Percentiles rank a stretch among this genome's conserved stretches.
Evolutionary conservation across 2,797 vertebrate species (phyloP).

Genomic region (Esox lucius): DNA sequence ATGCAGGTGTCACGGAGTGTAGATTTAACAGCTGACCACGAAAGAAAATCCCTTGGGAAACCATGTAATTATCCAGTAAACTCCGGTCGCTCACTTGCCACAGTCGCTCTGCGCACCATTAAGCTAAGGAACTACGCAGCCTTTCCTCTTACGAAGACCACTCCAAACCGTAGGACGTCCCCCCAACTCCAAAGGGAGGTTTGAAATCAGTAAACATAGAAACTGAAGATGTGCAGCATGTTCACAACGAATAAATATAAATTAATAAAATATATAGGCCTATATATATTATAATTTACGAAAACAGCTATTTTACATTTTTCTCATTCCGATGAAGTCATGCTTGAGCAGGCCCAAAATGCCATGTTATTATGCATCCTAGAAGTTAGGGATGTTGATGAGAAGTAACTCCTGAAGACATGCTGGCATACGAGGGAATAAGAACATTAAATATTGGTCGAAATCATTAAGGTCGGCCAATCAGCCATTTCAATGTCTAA

Average conservation of each 20-base stretch:
- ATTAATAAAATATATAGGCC: not conserved
- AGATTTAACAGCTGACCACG: slow-evolving; percentile 21
- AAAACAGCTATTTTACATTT: not conserved
- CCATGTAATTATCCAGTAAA: slow-evolving; percentile 30
- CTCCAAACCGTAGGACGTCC: slow-evolving; percentile 29
- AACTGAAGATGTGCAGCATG: slow-evolving; percentile 4
- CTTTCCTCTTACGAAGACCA: not conserved
- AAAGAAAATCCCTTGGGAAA: slow-evolving; percentile 6
- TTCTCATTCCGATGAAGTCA: not conserved
- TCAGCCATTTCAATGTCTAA: not conserved
- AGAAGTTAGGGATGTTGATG: too few relatives aligned
- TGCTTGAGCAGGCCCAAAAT: not conserved
- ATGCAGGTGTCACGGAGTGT: slow-evolving; percentile 7
- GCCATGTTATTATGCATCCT: not conserved
- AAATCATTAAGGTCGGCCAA: not conserved
- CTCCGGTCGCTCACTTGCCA: slow-evolving; percentile 9
- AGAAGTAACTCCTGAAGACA: too few relatives aligned
- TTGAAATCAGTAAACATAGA: not conserved
- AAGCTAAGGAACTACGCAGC: slow-evolving; percentile 29
- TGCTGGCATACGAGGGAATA: too few relatives aligned
- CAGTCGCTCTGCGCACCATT: slow-evolving; percentile 8
- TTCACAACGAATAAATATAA: not conserved
- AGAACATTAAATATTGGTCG: too few relatives aligned
- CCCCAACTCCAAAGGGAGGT: slow-evolving; percentile 13
- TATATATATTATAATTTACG: not conserved